These are phyloP conservation scores for Druceiella hillmani DNA, from an alignment of 2,888 invertebrate species.

Conservation along the genomic window DNA sequence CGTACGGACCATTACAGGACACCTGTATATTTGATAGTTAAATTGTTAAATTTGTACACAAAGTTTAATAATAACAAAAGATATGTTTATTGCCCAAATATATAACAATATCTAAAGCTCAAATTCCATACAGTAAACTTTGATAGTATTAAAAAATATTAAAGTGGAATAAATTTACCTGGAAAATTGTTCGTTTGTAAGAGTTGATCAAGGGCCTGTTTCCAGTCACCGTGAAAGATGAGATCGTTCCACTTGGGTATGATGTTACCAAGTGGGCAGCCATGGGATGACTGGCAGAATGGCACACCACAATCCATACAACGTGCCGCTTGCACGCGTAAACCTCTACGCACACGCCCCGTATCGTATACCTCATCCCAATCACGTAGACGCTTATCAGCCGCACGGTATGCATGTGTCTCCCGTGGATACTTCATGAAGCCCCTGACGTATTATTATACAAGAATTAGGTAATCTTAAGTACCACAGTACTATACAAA, in stretches of 20 bases:
- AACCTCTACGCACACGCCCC: conserved; percentile 78
- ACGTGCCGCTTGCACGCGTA: conserved; percentile 85
- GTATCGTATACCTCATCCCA: conserved; percentile 97
- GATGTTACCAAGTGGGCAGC: conserved; percentile 97
- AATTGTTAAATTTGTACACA: too few species aligned
- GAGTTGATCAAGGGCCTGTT: conserved; percentile 86
- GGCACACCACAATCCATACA: conserved; percentile 99
- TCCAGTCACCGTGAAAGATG: conserved; percentile 92
- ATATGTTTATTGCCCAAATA: background rate
- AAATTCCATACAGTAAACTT: background rate
- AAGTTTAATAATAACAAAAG: background rate
- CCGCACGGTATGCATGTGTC: conserved; percentile 77
- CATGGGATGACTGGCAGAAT: conserved; percentile 91
- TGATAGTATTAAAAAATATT: background rate
- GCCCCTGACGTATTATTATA: conserved; percentile 51
- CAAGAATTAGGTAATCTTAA: background rate
- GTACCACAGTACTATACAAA: conserved; percentile 1
- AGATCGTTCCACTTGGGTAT: conserved; percentile 99
- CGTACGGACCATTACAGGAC: too few species aligned
- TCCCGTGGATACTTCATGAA: conserved; percentile 96
- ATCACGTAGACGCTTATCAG: conserved; percentile 80
- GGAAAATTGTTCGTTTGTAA: conserved; percentile 99
- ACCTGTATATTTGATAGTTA: too few species aligned
- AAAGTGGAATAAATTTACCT: conserved; percentile 32
- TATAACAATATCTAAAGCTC: background rate